Percentiles rank a stretch among this genome's conserved stretches.
Conservation (phyloP, 2,113 vertebrate genomes). For the Nematolebias whitei region DNA sequence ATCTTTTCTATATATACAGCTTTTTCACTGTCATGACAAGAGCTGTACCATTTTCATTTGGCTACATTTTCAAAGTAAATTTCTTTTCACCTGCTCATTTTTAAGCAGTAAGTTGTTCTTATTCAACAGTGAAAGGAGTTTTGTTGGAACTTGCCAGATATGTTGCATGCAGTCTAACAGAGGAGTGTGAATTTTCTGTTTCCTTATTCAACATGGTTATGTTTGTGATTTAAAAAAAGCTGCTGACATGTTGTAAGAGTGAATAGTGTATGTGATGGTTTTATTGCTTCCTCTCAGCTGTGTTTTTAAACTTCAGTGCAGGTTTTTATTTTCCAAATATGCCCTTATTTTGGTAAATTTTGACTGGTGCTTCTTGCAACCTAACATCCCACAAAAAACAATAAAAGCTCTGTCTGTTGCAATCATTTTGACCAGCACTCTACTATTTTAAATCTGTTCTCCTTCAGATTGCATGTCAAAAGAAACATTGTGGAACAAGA, state of each 20-base stretch:
- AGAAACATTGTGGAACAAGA: slow-evolving; percentile 23
- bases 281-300: background rate
- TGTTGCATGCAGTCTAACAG: slow-evolving; percentile 31
- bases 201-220: slow-evolving; percentile 15
- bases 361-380: background rate
- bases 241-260: slow-evolving; percentile 4
- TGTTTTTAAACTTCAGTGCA: background rate
- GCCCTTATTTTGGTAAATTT: too few species aligned
- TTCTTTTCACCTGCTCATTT: slow-evolving; percentile 23
- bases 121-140: slow-evolving; percentile 22
- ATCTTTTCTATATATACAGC: slow-evolving; percentile 5
- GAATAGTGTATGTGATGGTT: slow-evolving; percentile 3
- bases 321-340: background rate
- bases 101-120: slow-evolving; percentile 37
- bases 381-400: background rate
- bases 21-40: slow-evolving; percentile 13
- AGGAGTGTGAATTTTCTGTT: slow-evolving; percentile 36
- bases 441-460: slow-evolving; percentile 11
- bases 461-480: slow-evolving; percentile 3
- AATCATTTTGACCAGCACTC: background rate
- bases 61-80: slow-evolving; percentile 33
- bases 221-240: slow-evolving; percentile 23
- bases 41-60: slow-evolving; percentile 14
- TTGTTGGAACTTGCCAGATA: slow-evolving; percentile 25
- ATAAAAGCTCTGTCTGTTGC: background rate